Conservation (phyloP, 2,888 invertebrate genomes). For the Apotomis capreana region DNA sequence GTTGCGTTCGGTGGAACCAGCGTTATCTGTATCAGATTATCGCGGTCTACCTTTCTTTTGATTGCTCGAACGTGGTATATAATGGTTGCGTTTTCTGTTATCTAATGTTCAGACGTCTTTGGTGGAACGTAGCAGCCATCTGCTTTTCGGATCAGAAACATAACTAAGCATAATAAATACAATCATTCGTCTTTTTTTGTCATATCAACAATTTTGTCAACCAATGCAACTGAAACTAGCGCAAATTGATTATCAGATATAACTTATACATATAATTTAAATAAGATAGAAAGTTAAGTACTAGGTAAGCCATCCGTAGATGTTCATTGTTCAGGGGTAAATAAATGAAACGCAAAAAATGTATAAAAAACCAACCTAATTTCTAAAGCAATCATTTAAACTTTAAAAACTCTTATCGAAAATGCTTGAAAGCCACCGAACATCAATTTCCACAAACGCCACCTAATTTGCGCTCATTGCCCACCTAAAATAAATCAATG, state of each 20-base stretch:
- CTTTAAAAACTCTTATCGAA: background rate
- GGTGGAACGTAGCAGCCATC: background rate
- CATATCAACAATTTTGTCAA: too few relatives aligned
- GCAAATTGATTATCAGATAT: too few relatives aligned
- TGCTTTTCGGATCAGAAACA: background rate
- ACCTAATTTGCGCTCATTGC: conserved; percentile 18
- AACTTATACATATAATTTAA: too few relatives aligned
- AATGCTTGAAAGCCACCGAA: background rate
- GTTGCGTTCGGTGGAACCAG: conserved; percentile 62
- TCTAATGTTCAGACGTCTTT: conserved; percentile 18
- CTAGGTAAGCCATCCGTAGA: too few relatives aligned
- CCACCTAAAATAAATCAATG: conserved; percentile 47
- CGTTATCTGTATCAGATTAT: conserved; percentile 67
- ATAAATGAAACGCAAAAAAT: too few relatives aligned
- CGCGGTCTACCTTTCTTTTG: conserved; percentile 48
- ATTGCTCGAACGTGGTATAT: conserved; percentile 36
- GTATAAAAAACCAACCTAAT: background rate
- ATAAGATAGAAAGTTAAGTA: too few relatives aligned
- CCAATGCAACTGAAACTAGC: too few relatives aligned
- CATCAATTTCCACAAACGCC: conserved; percentile 13
- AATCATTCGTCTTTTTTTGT: too few relatives aligned
- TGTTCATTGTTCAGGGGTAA: too few relatives aligned
- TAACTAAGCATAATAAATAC: background rate
- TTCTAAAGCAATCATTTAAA: background rate
- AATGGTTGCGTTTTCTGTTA: conserved; percentile 29